Evolutionary conservation across 1,140 invertebrate species (phyloP).

Genomic region (Gryon sp.): DNA sequence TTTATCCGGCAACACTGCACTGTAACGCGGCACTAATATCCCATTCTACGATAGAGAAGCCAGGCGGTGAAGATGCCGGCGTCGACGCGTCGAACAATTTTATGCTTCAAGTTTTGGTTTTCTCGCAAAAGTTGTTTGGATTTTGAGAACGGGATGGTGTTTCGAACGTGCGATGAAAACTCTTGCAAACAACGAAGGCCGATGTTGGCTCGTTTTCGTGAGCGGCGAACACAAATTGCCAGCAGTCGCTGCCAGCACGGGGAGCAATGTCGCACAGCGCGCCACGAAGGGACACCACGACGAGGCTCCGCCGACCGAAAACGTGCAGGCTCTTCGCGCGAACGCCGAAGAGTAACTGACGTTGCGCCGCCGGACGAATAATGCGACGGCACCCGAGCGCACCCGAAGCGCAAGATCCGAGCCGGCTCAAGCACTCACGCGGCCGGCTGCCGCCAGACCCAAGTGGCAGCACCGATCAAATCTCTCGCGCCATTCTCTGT

Average conservation of each 20-base stretch:
- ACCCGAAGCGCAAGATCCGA: slow-evolving; percentile 63
- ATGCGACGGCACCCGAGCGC: slow-evolving; percentile 61
- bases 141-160: no score
- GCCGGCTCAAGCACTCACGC: slow-evolving; percentile 66
- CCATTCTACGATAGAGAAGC: slow-evolving; percentile 45
- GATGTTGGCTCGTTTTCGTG: slow-evolving; percentile 3
- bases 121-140: no score
- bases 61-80: slow-evolving; percentile 47
- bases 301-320: slow-evolving; percentile 50
- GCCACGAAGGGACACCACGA: slow-evolving; percentile 55
- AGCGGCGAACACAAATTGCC: no score
- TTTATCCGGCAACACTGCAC: slow-evolving; percentile 62
- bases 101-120: no score
- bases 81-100: slow-evolving; percentile 41
- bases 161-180: slow-evolving; percentile 29
- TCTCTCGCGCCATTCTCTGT: neutral
- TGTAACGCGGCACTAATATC: slow-evolving; percentile 55
- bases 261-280: slow-evolving; percentile 37
- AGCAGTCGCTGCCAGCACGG: slow-evolving; percentile 37
- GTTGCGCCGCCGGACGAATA: slow-evolving; percentile 59
- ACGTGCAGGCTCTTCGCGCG: slow-evolving; percentile 73
- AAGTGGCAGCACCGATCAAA: slow-evolving; percentile 59
- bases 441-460: slow-evolving; percentile 58
- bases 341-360: slow-evolving; percentile 77
- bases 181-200: slow-evolving; percentile 35